Evolutionary conservation across 92 coral and sea anemone species (phyloP).

Genomic region (Pocillopora meandrina): DNA sequence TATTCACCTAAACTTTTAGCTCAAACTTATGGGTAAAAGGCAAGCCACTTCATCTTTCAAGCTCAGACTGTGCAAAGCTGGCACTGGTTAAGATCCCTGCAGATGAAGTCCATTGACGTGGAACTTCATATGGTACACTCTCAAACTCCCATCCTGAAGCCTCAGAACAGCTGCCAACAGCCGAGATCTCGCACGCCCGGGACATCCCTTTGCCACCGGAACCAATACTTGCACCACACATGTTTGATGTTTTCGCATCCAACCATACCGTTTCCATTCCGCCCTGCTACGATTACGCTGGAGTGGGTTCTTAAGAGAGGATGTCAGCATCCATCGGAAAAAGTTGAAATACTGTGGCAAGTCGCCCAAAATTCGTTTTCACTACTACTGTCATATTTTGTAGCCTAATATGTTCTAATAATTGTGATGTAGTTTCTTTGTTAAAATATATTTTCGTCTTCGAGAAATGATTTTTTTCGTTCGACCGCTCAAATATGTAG

Average conservation of each 20-base stretch:
- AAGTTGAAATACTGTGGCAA: slow-evolving; percentile 38
- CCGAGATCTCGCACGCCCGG: background rate
- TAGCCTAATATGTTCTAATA: too few species aligned
- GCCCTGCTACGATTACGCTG: slow-evolving; percentile 28
- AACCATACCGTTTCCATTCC: slow-evolving; percentile 4
- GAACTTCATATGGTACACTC: background rate
- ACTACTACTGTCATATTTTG: background rate
- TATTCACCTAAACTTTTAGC: slow-evolving; percentile 31
- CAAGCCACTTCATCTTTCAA: slow-evolving; percentile 38
- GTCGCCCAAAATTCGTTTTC: slow-evolving; percentile 15
- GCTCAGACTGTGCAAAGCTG: slow-evolving; percentile 44
- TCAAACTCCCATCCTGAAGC: background rate
- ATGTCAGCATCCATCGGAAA: background rate
- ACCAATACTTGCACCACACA: slow-evolving; percentile 28
- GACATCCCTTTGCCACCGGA: background rate
- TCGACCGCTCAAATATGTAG: too few species aligned
- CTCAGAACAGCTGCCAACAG: background rate
- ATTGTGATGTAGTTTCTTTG: too few species aligned
- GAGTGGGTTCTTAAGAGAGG: slow-evolving; percentile 29
- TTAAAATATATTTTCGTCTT: too few species aligned
- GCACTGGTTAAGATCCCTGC: slow-evolving; percentile 46
- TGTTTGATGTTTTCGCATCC: slow-evolving; percentile 23
- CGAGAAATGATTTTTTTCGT: too few species aligned
- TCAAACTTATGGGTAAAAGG: slow-evolving; percentile 18
- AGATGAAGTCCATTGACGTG: slow-evolving; percentile 47